phyloP scores from a whole-genome alignment of 2,797 vertebrate species.

The Mormyrops attenuatus region DNA sequence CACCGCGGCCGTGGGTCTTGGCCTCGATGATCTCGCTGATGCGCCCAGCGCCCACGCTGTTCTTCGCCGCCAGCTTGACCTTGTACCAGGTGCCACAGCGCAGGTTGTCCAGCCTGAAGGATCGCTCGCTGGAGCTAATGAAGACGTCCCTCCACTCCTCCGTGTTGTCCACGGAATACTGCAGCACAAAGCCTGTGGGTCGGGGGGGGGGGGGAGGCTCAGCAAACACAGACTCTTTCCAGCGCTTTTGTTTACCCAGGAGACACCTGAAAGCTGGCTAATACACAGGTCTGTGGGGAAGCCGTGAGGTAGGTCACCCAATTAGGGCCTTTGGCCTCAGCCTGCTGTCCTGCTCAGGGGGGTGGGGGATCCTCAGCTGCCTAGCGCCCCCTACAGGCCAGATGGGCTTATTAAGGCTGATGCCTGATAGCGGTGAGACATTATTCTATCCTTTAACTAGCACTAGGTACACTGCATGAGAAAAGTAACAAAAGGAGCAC shows the following conservation, averaged over 20 bases:
- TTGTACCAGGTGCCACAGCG: conserved; percentile 99
- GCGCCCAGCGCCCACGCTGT: conserved; percentile 92
- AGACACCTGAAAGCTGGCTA: background rate
- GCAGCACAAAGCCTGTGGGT: conserved; percentile 83
- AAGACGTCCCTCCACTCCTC: conserved; percentile 98
- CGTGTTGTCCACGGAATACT: conserved; percentile 96
- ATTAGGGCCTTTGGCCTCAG: too few species aligned
- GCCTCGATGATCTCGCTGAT: conserved; percentile 99
- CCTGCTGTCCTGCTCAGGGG: too few species aligned
- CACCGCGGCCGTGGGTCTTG: conserved; percentile 94
- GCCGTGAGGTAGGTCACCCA: background rate
- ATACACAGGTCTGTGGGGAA: background rate
- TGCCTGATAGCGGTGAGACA: background rate
- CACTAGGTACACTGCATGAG: background rate
- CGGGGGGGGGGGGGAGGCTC: background rate
- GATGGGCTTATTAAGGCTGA: background rate
- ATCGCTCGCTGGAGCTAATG: conserved; percentile 88
- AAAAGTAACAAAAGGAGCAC: background rate
- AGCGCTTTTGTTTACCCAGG: background rate
- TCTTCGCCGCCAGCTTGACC: conserved; percentile 96
- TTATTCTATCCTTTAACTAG: background rate
- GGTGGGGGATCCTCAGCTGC: background rate
- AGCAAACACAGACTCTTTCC: background rate
- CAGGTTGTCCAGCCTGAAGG: conserved; percentile 92
- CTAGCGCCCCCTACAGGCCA: background rate